Evolutionary conservation across 53 echinoderm and acorn worm genomes (phyloP).

Genomic region (Astropecten irregularis): DNA sequence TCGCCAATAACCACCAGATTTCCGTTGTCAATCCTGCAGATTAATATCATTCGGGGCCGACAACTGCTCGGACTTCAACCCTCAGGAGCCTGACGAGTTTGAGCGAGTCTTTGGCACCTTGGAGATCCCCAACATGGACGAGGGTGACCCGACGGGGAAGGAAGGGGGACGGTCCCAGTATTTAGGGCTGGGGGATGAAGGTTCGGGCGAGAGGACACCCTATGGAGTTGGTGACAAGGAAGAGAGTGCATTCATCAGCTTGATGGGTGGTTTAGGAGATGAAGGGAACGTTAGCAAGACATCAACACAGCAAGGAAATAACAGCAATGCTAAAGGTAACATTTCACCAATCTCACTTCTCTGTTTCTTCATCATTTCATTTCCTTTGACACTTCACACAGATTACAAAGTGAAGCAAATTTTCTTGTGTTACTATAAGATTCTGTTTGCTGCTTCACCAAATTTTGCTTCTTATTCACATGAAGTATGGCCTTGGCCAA

Average conservation of each 20-base stretch:
- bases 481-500: too few relatives aligned
- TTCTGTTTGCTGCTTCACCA: too few relatives aligned
- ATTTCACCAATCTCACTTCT: too few relatives aligned
- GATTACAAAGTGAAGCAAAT: too few relatives aligned
- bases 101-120: constrained; percentile 62
- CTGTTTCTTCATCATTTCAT: too few relatives aligned
- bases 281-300: constrained; percentile 31
- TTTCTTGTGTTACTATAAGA: too few relatives aligned
- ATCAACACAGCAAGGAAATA: constrained; percentile 32
- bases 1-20: too few relatives aligned
- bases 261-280: constrained; percentile 73
- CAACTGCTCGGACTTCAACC: not conserved
- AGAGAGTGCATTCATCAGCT: constrained; percentile 75
- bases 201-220: not conserved
- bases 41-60: constrained; percentile 95
- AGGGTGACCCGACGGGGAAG: not conserved
- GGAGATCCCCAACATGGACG: constrained; percentile 25
- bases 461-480: too few relatives aligned
- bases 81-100: constrained; percentile 57
- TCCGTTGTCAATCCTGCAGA: too few relatives aligned
- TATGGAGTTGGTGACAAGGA: constrained; percentile 49
- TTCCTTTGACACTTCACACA: too few relatives aligned
- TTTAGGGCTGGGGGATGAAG: constrained; percentile 28
- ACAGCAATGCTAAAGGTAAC: constrained; percentile 49
- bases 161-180: not conserved